Evolutionary conservation across 1,140 invertebrate species (phyloP), one percentile per base, ranked within the genome.

Genomic region (Microvelia longipes): DNA sequence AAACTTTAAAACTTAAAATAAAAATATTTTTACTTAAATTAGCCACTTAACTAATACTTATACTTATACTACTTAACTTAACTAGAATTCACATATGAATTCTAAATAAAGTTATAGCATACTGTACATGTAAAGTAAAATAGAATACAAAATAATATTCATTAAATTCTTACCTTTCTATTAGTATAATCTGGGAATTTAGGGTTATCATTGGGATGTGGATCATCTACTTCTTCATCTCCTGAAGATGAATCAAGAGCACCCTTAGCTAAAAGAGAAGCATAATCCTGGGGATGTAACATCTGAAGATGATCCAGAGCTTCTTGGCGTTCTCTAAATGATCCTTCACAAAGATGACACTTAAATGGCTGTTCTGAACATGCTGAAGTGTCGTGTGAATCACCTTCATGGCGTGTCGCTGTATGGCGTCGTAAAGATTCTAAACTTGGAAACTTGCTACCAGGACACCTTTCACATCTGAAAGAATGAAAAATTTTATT

Each of bases 291-390:
- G 0, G 84, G 78, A 74, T 96, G 93, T 30, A 79, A 80, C 2
- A 85, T 80, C 70, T 87, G 86, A 70, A 94, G 88, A 77, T 97
- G 94, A 24, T 88, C 86, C 28, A 96, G 79, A 30, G 91, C 91
- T 11, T 89, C 88, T 68, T 88, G 82, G 0, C 93, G 82, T 29
- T 90, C 88, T 0, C 84, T 82, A 75, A 91, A 96, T 0, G 92
- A 91, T 14, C 86, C 87, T 74, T 96, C 93, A 78, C 93, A 96
- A 0, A 96, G 81, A 79, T 96, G 92, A 76, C 94, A 98, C 77
- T 94, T 94, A 82, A 92, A 96, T 0, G 92, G 91, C 29, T 91
- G 80, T 71, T 92, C 90, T 1, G 82, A 80, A 66, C 72, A 66
- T 68, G 28, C n/a, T 67, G 67, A 69, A 61, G 70, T n/a, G 50